Conservation (phyloP, 1,140 invertebrate species). For the Helicoverpa armigera region DNA sequence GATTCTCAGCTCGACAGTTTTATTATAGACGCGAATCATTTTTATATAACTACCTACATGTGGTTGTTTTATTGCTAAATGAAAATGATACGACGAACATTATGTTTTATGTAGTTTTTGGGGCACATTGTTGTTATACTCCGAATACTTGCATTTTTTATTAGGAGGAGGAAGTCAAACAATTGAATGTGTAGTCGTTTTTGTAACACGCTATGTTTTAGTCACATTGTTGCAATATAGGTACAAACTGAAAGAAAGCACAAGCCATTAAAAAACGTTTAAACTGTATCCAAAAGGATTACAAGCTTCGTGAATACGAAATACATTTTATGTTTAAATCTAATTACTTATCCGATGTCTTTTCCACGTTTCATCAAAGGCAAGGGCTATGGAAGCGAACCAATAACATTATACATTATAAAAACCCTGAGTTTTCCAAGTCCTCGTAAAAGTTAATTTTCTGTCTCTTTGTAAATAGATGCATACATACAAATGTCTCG, state of each 20-base stretch:
- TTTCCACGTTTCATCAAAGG: conserved; percentile 20
- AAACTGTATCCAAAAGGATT: neutral
- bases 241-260: too few relatives aligned
- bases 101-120: conserved; percentile 12
- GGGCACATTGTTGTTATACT: conserved; percentile 13
- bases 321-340: conserved; percentile 1
- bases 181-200: too few relatives aligned
- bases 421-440: conserved; percentile 52
- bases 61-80: conserved; percentile 72
- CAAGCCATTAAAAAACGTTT: too few relatives aligned
- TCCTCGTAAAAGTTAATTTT: conserved; percentile 76
- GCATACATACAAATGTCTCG: conserved; percentile 71
- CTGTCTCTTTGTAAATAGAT: conserved; percentile 69
- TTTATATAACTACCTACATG: conserved; percentile 69
- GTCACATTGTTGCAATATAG: too few relatives aligned
- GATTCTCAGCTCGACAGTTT: conserved; percentile 67
- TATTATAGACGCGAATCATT: conserved; percentile 68
- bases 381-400: conserved; percentile 19
- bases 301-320: neutral
- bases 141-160: neutral
- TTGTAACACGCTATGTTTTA: too few relatives aligned
- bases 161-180: neutral
- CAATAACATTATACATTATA: conserved; percentile 43
- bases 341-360: conserved; percentile 6
- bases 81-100: conserved; percentile 59